These are phyloP conservation scores for Athrips mouffetella DNA, from an alignment of 2,888 invertebrate genomes.

Conservation along the genomic window DNA sequence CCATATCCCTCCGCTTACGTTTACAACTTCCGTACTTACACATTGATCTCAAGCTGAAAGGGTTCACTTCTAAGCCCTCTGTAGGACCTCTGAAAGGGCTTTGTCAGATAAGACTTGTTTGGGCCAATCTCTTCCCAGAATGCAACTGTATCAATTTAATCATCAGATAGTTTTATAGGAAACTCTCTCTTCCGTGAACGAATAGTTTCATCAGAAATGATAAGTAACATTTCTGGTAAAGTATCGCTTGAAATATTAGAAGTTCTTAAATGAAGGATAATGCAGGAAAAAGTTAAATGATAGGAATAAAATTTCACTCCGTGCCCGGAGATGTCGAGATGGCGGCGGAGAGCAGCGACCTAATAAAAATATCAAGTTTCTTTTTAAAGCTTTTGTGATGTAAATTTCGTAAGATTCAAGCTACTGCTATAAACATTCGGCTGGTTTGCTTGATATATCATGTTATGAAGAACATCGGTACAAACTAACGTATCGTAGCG, in stretches of 20 bases:
- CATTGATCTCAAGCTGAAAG: conserved; percentile 64
- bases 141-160: conserved; percentile 62
- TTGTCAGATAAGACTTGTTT: conserved; percentile 60
- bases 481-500: no score
- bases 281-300: no score
- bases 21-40: conserved; percentile 18
- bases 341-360: no score
- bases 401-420: no score
- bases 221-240: conserved; percentile 22
- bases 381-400: no score
- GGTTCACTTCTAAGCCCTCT: conserved; percentile 56
- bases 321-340: no score
- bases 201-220: conserved; percentile 13
- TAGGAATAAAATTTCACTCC: no score
- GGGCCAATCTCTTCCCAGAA: conserved; percentile 51
- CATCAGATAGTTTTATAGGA: conserved; percentile 46
- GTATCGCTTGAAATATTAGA: not conserved
- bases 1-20: not conserved
- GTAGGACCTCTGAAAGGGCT: conserved; percentile 48
- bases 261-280: not conserved
- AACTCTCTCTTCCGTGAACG: conserved; percentile 29
- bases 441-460: no score
- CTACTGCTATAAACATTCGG: no score
- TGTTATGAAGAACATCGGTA: no score
- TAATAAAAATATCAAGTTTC: not conserved